These are phyloP conservation scores for Lepus townsendii DNA, from an alignment of 2,797 vertebrate species.

Conservation along the genomic window DNA sequence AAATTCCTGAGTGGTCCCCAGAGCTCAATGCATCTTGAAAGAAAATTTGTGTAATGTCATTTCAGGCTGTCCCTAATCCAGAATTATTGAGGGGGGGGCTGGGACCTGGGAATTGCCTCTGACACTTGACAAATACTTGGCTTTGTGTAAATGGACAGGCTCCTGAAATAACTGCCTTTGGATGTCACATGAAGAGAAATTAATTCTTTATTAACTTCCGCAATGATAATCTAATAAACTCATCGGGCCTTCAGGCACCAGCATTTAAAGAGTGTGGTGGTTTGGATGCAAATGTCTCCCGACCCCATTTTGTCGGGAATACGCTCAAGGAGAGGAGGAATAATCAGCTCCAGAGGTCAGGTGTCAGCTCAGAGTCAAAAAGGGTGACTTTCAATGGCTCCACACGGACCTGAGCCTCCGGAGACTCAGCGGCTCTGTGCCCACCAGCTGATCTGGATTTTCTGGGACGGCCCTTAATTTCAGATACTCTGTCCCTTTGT, in stretches of 20 bases:
- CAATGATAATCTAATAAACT: constrained; percentile 95
- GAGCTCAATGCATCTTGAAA: constrained; percentile 95
- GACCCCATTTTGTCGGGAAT: constrained; percentile 80
- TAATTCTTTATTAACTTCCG: constrained; percentile 97
- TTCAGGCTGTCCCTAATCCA: constrained; percentile 95
- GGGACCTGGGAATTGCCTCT: constrained; percentile 92
- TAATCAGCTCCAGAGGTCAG: constrained; percentile 73
- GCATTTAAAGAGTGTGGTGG: constrained; percentile 88
- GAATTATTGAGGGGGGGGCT: constrained; percentile 95
- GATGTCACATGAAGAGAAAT: constrained; percentile 95
- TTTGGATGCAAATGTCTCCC: constrained; percentile 89
- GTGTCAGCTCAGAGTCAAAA: constrained; percentile 47
- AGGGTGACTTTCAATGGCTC: constrained; percentile 62
- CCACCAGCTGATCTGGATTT: constrained; percentile 52
- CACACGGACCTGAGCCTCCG: neutral
- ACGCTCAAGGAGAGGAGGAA: constrained; percentile 77
- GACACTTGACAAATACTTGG: constrained; percentile 99
- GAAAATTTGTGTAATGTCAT: constrained; percentile 99
- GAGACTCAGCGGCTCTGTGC: neutral
- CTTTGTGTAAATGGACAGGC: constrained; percentile 98
- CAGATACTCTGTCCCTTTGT: constrained; percentile 58
- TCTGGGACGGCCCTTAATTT: constrained; percentile 4
- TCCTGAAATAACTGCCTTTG: constrained; percentile 92
- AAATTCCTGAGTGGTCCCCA: constrained; percentile 93
- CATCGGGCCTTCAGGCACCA: constrained; percentile 90